Base-by-base conservation (phyloP, 2,113 vertebrate species). In the Chionodraco myersi region DNA sequence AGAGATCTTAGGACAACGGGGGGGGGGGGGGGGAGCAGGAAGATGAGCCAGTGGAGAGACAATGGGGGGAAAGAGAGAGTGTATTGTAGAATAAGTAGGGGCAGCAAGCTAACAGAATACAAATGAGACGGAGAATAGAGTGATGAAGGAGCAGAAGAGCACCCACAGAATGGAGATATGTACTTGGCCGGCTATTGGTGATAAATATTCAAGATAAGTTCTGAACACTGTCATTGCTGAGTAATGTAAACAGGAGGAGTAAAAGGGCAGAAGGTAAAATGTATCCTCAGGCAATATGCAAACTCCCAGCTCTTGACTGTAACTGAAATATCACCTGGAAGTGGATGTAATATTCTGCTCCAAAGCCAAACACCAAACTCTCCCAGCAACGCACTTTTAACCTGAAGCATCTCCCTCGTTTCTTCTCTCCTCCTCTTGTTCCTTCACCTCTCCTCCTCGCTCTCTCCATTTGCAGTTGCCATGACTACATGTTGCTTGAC, bases 401-500 rank as follows among this genome's bases (percentile, higher is more conserved):
- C 79, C 74, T 82, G 74, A 70, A 80, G 64, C 53, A 18, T 82
- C 66, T 74, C 72, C 71, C 65, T 74, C 70, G 16, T 74, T 78
- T 83, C 51, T 74, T 77, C 3, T 57, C 57, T 56, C 59, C 66
- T 78, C 62, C 41, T 77, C 67, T 36, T 75, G 49, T 80, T 80
- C 74, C 65, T 87, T n/a, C 62, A 68, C 49, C 67, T 86, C 76
- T 83, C 69, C 79, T 72, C 57, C 45, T 73, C 26, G 3, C 65
- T 63, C 64, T 73, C 66, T 84, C 84, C 49, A 81, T 89, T 88
- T 76, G 75, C 74, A 54, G 92, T 93, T 93, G 86, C 91, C 82
- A 93, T 92, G 92, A 72, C 87, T 77, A 93, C 92, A 1, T 78
- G 80, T 92, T 88, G 86, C 92, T 91, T 92, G 86, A 86, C 76